Evolutionary conservation across 2,113 vertebrate species (phyloP).

Genomic region (Oreochromis spilurus): DNA sequence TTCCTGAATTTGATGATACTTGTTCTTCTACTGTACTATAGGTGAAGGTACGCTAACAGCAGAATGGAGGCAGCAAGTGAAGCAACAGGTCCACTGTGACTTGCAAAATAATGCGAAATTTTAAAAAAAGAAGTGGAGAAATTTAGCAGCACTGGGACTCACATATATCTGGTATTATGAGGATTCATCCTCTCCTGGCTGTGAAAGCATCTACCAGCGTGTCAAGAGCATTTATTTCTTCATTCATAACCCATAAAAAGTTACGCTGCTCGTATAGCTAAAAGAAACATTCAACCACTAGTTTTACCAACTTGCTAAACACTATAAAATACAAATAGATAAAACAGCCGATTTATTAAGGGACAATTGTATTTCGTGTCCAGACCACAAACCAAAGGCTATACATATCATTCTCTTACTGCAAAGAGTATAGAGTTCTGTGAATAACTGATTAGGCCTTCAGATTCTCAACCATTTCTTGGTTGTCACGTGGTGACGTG

Average conservation of each 20-base stretch:
- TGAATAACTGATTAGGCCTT: background rate
- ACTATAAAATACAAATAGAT: background rate
- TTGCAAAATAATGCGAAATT: background rate
- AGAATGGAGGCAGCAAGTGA: background rate
- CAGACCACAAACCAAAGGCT: slow-evolving; percentile 19
- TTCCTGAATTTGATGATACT: background rate
- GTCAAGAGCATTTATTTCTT: background rate
- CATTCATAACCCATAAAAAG: background rate
- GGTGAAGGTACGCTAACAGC: background rate
- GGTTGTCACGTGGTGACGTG: slow-evolving; percentile 26
- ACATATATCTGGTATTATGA: background rate
- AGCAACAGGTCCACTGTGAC: background rate
- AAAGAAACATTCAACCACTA: background rate
- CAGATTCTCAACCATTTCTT: slow-evolving; percentile 20
- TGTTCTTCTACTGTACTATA: background rate
- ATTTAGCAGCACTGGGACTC: background rate
- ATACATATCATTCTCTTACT: background rate
- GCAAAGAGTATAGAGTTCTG: background rate
- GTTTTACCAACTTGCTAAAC: background rate
- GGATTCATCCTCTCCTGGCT: background rate
- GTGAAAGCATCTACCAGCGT: background rate
- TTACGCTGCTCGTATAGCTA: background rate
- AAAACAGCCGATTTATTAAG: background rate
- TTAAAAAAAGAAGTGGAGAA: rapidly evolving
- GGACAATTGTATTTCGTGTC: background rate